Evolutionary conservation across 2,888 invertebrate species (phyloP), one percentile per base, ranked within the genome.

Genomic region (Eupithecia exiguata): DNA sequence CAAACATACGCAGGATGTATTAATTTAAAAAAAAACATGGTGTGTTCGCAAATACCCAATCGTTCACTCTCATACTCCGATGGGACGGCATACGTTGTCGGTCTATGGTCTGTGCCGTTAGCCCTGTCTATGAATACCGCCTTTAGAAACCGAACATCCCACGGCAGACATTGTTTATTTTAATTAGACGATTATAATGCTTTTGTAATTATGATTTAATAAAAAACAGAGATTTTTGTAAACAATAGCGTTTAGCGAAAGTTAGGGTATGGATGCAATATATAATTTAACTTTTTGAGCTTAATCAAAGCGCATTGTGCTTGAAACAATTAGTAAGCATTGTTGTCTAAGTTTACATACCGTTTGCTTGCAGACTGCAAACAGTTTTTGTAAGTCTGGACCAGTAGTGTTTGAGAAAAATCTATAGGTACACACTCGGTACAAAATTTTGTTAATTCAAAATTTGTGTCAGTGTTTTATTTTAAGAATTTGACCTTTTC

Each of bases 201-300:
- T 79, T 76, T 74, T 72, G 75, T 79, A 79, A 79, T 80, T 76
- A 53, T 80, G 78, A 79, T 71, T 78, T 76, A 74, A 80, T 75
- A 74, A 77, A 77, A 77, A 76, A 73, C 61, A 68, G 75, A 70
- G 25, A 75, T 69, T 63, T 75, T 76, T 62, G 70, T 71, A 69
- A 40, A 76, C 73, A 73, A 76, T 73, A 71, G 73, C 63, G 66
- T 73, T 76, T 62, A 76, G 76, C 73, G 76, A 76, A 76, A 76
- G 76, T 76, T 73, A 43, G 46, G 61, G 69, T 43, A 73, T 73
- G 70, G 35, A 61, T 70, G 69, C 70, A 63, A 69, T 75, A 71
- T 62, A 66, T 68, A 67, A 71, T 69, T 66, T 38, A 67, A 63
- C 66, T 67, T 69, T 49, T 46, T 61, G 66, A 66, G 38, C 38